Evolutionary conservation across 30 jellyfish, hydroid and myxozoan genomes (phyloP).

Genomic region (Pseudorhiza aurosa): DNA sequence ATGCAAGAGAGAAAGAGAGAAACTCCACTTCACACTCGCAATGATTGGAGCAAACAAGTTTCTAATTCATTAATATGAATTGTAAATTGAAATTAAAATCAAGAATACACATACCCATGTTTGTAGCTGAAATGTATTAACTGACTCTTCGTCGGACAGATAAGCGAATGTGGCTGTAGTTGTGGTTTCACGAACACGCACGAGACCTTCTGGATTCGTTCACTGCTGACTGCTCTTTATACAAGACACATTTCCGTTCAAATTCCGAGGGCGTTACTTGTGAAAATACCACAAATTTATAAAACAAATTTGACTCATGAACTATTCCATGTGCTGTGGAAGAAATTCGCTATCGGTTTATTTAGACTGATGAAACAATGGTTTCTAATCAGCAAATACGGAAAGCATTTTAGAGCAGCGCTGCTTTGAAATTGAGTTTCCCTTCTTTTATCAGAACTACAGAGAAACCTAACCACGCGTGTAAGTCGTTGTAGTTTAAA

Average conservation of each 20-base stretch:
- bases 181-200: no score
- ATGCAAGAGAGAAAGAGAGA: no score
- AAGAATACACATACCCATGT: no score
- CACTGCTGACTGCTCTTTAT: background rate
- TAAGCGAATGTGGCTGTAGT: no score
- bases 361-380: constrained; percentile 50
- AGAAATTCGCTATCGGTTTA: constrained; percentile 7
- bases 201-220: no score
- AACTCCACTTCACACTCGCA: no score
- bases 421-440: constrained; percentile 23
- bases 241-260: background rate
- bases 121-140: no score
- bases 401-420: constrained; percentile 39
- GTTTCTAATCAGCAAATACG: constrained; percentile 59
- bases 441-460: constrained; percentile 24
- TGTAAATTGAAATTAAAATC: no score
- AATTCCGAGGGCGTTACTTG: constrained; percentile 35
- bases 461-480: constrained; percentile 63
- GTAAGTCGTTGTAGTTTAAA: constrained; percentile 17
- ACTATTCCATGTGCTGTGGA: constrained; percentile 56
- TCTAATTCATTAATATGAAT: no score
- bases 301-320: constrained; percentile 30
- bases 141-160: no score
- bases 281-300: constrained; percentile 6
- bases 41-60: no score